A percentile compares a stretch with the other conserved stretches of the same genome.
Evolutionary conservation across 2,797 vertebrate species (phyloP).

Genomic region (Pagetopsis macropterus): DNA sequence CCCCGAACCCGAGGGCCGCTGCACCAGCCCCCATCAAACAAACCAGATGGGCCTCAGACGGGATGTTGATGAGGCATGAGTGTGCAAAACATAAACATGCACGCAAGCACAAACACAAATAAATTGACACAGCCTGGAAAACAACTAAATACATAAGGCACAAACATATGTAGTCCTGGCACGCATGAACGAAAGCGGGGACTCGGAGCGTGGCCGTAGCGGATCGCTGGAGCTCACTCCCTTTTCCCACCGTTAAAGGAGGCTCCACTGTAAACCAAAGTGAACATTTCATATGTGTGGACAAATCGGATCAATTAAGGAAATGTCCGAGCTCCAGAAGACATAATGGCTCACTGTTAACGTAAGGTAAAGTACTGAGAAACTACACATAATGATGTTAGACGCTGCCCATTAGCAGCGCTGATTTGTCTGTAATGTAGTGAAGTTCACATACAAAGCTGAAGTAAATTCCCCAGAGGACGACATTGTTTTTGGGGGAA

Average conservation of each 20-base stretch:
- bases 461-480: constrained; percentile 23
- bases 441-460: constrained; percentile 30
- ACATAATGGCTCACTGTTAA: constrained; percentile 44
- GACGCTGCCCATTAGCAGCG: constrained; percentile 42
- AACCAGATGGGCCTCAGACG: constrained; percentile 89
- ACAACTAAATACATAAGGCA: constrained; percentile 52
- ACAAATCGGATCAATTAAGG: constrained; percentile 55
- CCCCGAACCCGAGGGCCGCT: constrained; percentile 67
- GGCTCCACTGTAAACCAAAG: constrained; percentile 12
- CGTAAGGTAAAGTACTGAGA: constrained; percentile 49
- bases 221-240: constrained; percentile 13
- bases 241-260: constrained; percentile 22
- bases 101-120: constrained; percentile 57
- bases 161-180: constrained; percentile 32
- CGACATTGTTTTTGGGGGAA: constrained; percentile 48
- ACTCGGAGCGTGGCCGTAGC: constrained; percentile 6
- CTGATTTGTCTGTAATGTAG: constrained; percentile 29
- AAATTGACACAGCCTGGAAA: constrained; percentile 52
- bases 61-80: constrained; percentile 84
- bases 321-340: constrained; percentile 30
- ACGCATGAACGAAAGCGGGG: background rate
- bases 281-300: constrained; percentile 35
- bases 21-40: constrained; percentile 83
- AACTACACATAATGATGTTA: constrained; percentile 54
- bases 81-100: constrained; percentile 64